These are phyloP conservation scores for Eupleurogrammus muticus DNA, from an alignment of 2,797 vertebrate species.

Conservation along the genomic window DNA sequence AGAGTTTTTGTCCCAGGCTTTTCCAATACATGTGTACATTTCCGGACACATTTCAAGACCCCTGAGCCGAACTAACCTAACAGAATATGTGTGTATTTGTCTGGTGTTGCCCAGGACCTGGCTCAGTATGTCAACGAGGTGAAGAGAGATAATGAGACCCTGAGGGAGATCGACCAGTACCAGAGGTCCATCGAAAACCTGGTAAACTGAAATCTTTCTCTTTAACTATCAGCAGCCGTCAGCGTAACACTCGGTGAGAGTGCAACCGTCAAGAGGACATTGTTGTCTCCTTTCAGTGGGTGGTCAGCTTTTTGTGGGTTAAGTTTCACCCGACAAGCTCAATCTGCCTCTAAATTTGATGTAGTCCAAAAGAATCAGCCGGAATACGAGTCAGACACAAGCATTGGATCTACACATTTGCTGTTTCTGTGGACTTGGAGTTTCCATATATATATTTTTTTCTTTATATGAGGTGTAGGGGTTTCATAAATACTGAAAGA, in stretches of 20 bases:
- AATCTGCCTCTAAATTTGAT: not conserved
- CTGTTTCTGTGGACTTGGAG: not conserved
- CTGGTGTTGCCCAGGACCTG: conserved; percentile 85
- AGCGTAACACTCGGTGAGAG: not conserved
- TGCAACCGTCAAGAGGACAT: conserved; percentile 2
- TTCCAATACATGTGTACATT: not conserved
- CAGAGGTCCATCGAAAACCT: conserved; percentile 95
- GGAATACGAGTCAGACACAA: not conserved
- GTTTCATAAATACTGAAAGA: no score
- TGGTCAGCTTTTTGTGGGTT: not conserved
- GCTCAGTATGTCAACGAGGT: conserved; percentile 97
- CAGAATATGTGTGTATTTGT: conserved; percentile 25
- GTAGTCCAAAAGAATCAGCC: not conserved
- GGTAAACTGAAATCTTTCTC: conserved; percentile 80
- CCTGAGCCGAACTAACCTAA: not conserved
- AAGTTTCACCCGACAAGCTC: not conserved
- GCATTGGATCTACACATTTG: not conserved
- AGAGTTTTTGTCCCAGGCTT: not conserved
- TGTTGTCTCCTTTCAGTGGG: not conserved
- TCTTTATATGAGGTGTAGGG: no score
- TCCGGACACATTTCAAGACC: conserved; percentile 1
- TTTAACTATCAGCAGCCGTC: conserved; percentile 1
- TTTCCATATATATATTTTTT: no score
- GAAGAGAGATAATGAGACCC: conserved; percentile 95
- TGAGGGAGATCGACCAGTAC: conserved; percentile 94